Evolutionary conservation across 2,888 invertebrate genomes (phyloP), one percentile per base, ranked within the genome.

Genomic region (Dexiosoma caninum): DNA sequence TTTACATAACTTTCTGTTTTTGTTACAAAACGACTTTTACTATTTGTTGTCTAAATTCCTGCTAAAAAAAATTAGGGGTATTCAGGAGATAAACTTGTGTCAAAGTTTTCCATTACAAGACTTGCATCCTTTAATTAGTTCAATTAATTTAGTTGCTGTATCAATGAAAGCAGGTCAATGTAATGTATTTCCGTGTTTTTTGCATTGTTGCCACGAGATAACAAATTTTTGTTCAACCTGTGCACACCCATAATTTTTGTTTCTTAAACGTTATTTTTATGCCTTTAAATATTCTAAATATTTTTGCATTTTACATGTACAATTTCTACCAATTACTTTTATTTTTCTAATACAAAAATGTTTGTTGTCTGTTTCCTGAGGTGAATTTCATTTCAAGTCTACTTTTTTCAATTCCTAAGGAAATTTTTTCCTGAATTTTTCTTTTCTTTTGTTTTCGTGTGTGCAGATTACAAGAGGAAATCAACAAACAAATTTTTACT

Each of bases 1-100:
- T 75, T 67, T 75, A 67, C 51, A 67, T 59, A 67, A 66, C 57
- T n/a, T n/a, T n/a, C n/a, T 59, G 27, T 27, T 74, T 75, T 66
- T 42, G 42, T 49, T 49, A 67, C 75, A 75, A 75, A 75, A 67
- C 67, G 42, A 75, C 67, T 67, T 75, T 40, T 67, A 59, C 23
- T 75, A 35, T 59, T 67, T 67, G 64, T 49, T 57, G 40, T 67
- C 23, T 51, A 67, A 67, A 67, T 67, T 75, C 23, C 46, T 59
- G 42, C 27, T 12, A 7, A 6, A 49, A 14, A n/a, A n/a, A 14
- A 67, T 0, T 42, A 67, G 9, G 75, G 75, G 7, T 44, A 35
- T 75, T 59, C 67, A 59, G 10, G 0, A 3, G 21, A 7, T 10
- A 16, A 10, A 40, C 14, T 42, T 42, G n/a, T n/a, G n/a, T n/a